Conservation (phyloP, 2,113 vertebrate genomes). For the Sus scrofa region T2T-Sscrofa CM000818.6:42724001-42724500, state of each 20-base stretch:
- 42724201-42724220: neutral
- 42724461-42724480: too few relatives aligned
- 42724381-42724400: too few relatives aligned
- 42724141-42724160: neutral
- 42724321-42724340: too few relatives aligned
- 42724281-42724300: fast-evolving
- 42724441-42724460: too few relatives aligned
- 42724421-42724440: too few relatives aligned
- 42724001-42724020: neutral
- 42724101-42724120: neutral
- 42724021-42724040: fast-evolving
- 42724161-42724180: neutral
- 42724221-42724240: neutral
- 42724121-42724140: neutral
- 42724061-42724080: neutral
- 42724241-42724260: neutral
- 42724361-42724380: too few relatives aligned
- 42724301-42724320: neutral
- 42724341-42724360: too few relatives aligned
- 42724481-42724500: too few relatives aligned
- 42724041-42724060: too few relatives aligned
- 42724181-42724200: neutral
- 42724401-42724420: too few relatives aligned
- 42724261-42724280: neutral
- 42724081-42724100: too few relatives aligned